Evolutionary conservation across 2,888 invertebrate genomes (phyloP), one percentile per base, ranked within the genome.

Genomic region (Orchesellides sinensis): DNA sequence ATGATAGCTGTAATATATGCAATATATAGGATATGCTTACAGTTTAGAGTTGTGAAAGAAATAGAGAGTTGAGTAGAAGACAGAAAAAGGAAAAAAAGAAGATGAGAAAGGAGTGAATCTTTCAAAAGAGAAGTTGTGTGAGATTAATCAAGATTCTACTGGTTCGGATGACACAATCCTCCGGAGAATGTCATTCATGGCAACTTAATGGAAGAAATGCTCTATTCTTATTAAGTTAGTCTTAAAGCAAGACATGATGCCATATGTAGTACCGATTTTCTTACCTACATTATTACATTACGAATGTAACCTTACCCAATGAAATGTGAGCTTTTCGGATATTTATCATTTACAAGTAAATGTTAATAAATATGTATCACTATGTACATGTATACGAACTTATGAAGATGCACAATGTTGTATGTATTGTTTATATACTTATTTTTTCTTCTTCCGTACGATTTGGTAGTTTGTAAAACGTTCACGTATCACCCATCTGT

Each of bases 61-160:
- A 21, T 12, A 56, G 29, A 17, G 49, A 47, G 49, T 17, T 2
- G 10, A 17, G 19, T 2, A 70, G 56, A 73, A 25, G n/a, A 59
- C 21, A n/a, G 73, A 52, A 19, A 5, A 17, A 23, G 17, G 45
- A 52, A 66, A 75, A 45, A 73, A 27, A 73, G 25, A 47, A 19
- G 56, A 59, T 25, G 40, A 75, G 56, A 56, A 75, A 69, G 68
- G 69, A 68, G 61, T 61, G 61, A 68, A 78, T 61, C 78, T 61
- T 78, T 78, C 69, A 61, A 78, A 69, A 47, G 61, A 61, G 77
- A 78, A 68, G 68, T 47, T 68, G 35, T 70, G 65, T 68, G 66
- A 83, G 73, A 83, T 83, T 77, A 83, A 83, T 83, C 83, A 83
- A 83, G 83, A 83, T 83, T 77, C 78, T 73, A 47, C 68, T 73